These are phyloP conservation scores for Heptranchias perlo DNA, from an alignment of 2,113 vertebrate species.

Conservation along the genomic window DNA sequence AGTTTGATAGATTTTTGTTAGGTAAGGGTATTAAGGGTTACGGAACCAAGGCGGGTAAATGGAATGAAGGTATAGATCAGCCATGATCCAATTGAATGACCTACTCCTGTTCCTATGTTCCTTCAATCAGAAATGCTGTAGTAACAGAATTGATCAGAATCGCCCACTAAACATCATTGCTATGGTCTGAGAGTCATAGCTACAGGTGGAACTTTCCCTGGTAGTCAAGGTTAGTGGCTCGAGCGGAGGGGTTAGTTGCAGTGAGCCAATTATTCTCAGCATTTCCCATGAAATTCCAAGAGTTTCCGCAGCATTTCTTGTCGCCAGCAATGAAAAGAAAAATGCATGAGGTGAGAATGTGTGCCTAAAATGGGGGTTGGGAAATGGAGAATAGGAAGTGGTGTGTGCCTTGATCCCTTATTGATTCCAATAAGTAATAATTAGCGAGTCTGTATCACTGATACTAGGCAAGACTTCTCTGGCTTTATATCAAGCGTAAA, in stretches of 20 bases:
- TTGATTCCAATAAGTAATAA: constrained; percentile 16
- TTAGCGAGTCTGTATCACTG: background rate
- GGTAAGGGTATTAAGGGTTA: too few species aligned
- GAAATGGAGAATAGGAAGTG: background rate
- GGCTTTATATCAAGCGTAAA: constrained; percentile 19
- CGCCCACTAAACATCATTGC: background rate
- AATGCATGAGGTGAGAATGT: background rate
- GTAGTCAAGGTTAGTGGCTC: background rate
- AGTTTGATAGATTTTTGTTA: too few species aligned
- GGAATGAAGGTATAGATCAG: too few species aligned
- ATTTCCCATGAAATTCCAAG: background rate
- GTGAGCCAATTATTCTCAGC: background rate
- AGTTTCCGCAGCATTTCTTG: background rate
- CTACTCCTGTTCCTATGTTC: background rate
- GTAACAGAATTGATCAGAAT: background rate
- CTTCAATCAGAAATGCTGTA: background rate
- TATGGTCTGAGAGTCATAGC: background rate
- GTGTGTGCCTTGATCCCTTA: background rate
- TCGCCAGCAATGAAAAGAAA: background rate
- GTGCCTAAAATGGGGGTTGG: background rate
- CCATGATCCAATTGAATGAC: background rate
- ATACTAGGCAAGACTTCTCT: background rate
- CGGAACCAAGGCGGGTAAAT: too few species aligned
- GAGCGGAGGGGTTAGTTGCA: background rate
- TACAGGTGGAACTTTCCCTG: background rate